Conservation (phyloP, 2,797 vertebrate species). For the Phrynocephalus vlangalii region DNA sequence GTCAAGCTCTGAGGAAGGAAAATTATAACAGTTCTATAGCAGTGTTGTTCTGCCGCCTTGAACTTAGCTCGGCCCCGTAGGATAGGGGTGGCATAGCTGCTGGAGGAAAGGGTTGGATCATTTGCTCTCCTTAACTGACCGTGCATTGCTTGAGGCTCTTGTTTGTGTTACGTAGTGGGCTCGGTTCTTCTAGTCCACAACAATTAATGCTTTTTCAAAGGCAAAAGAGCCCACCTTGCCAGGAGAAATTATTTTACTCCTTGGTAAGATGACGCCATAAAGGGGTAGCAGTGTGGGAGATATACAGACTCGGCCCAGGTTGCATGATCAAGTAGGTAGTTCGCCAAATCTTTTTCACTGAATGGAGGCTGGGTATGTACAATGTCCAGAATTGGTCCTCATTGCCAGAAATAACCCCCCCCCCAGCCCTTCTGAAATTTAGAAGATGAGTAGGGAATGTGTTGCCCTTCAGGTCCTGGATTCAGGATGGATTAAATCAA, state of each 20-base stretch:
- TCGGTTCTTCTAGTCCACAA: not conserved
- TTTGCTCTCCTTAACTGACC: not conserved
- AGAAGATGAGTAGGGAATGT: not conserved
- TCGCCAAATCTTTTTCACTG: not conserved
- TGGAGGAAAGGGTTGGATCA: not conserved
- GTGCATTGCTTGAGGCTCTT: not conserved
- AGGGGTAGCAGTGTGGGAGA: too few species aligned
- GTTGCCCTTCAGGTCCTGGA: not conserved
- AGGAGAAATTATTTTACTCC: too few species aligned
- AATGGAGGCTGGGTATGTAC: not conserved
- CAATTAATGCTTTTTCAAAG: too few species aligned
- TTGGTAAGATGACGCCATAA: not conserved
- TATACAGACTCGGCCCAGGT: too few species aligned
- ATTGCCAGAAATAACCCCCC: not conserved
- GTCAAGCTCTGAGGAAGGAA: not conserved
- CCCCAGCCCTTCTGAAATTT: too few species aligned
- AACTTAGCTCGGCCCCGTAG: not conserved
- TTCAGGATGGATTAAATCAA: too few species aligned
- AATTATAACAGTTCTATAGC: too few species aligned
- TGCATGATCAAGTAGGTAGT: too few species aligned
- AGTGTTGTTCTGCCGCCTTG: too few species aligned
- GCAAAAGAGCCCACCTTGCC: not conserved
- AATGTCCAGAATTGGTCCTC: not conserved
- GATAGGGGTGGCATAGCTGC: too few species aligned
- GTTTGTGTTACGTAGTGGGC: not conserved